phyloP scores from a whole-genome alignment of 2,888 invertebrate genomes.

The Tanaodytes sp. region DNA sequence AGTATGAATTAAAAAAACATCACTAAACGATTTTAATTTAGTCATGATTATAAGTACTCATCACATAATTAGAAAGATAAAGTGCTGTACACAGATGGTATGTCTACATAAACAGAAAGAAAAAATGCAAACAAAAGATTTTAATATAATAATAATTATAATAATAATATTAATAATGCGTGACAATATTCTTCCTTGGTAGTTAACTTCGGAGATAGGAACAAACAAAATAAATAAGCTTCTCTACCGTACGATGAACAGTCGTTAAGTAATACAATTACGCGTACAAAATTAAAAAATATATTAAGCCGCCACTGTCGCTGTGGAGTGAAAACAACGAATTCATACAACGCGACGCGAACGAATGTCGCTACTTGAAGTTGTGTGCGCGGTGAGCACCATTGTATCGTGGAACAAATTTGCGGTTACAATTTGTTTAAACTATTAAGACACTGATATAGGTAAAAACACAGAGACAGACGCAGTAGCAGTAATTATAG shows the following conservation, averaged over 20 bases:
- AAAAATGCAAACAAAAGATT: conserved; percentile 52
- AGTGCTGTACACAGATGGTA: conserved; percentile 69
- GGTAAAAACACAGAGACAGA: conserved; percentile 27
- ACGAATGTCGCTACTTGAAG: conserved; percentile 17
- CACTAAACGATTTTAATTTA: conserved; percentile 45
- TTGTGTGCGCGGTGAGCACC: conserved; percentile 30
- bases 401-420: conserved; percentile 23
- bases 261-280: conserved; percentile 68
- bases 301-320: conserved; percentile 61
- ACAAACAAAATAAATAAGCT: conserved; percentile 70
- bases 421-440: conserved; percentile 20
- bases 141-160: conserved; percentile 41
- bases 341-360: conserved; percentile 23
- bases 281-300: conserved; percentile 72
- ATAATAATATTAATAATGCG: conserved; percentile 47
- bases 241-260: conserved; percentile 64
- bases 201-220: conserved; percentile 70
- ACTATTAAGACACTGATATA: conserved; percentile 14
- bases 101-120: conserved; percentile 29
- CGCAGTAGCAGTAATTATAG: conserved; percentile 43
- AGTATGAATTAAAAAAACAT: conserved; percentile 22
- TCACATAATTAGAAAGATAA: conserved; percentile 69
- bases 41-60: conserved; percentile 63
- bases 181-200: conserved; percentile 61
- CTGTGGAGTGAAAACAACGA: conserved; percentile 33